Conservation (phyloP, 2,113 vertebrate genomes). For the Phylloscopus trochilus region DNA sequence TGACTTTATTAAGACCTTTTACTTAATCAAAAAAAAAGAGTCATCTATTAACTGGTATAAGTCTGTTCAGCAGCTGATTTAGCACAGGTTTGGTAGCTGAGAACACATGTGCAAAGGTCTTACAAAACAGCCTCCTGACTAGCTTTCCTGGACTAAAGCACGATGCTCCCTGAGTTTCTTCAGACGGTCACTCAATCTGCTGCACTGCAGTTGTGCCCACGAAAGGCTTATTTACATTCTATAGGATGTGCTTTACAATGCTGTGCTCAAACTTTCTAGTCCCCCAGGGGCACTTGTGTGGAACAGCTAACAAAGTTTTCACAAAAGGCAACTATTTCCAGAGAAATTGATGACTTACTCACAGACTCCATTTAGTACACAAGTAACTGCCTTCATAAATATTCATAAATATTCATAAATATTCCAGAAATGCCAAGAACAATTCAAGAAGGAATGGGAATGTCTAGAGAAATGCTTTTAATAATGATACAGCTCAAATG, state of each 20-base stretch:
- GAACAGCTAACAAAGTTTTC: not conserved
- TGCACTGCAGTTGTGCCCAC: not conserved
- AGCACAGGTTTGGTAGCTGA: not conserved
- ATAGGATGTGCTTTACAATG: not conserved
- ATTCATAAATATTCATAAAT: conserved; percentile 57
- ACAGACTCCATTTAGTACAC: not conserved
- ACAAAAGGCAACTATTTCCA: not conserved
- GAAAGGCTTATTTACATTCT: not conserved
- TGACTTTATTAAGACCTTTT: not conserved
- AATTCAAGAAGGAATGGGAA: not conserved
- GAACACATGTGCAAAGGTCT: not conserved
- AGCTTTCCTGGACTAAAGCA: not conserved
- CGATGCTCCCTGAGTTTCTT: not conserved
- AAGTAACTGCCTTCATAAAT: conserved; percentile 33
- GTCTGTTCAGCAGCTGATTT: not conserved
- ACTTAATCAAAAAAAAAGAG: not conserved
- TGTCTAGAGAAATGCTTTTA: conserved; percentile 30
- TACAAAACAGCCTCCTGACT: not conserved
- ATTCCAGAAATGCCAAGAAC: conserved; percentile 44
- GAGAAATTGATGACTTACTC: not conserved
- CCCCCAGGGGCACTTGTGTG: not conserved
- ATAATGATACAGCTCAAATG: not conserved
- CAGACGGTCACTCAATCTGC: not conserved
- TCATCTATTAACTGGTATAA: not conserved
- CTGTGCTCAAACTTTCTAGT: not conserved